Evolutionary conservation across 2,797 vertebrate species (phyloP).

Genomic region (Pipistrellus kuhlii): DNA sequence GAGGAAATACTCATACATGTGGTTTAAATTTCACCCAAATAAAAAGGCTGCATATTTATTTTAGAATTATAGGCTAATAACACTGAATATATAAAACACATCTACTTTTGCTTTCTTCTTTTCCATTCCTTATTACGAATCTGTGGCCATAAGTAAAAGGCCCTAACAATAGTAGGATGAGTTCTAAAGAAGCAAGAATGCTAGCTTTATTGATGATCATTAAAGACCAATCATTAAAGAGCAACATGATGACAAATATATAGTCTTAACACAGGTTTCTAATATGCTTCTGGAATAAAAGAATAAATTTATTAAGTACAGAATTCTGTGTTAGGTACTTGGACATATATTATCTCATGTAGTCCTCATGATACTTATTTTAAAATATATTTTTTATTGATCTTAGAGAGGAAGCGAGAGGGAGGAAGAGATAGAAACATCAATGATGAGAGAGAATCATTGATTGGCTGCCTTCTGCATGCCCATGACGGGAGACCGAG

Average conservation of each 20-base stretch:
- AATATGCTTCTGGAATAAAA: background rate
- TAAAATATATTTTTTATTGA: too few relatives aligned
- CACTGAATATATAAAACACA: slow-evolving; percentile 37
- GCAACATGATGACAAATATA: background rate
- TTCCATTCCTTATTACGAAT: background rate
- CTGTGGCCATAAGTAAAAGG: background rate
- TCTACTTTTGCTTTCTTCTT: slow-evolving; percentile 24
- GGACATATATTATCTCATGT: background rate
- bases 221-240: background rate
- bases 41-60: slow-evolving; percentile 33
- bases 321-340: background rate
- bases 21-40: slow-evolving; percentile 57
- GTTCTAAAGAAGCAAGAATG: background rate
- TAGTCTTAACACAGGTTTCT: background rate
- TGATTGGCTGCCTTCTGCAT: too few relatives aligned
- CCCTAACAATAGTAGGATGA: background rate
- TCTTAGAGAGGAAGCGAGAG: too few relatives aligned
- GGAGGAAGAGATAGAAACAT: too few relatives aligned
- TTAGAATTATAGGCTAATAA: background rate
- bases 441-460: too few relatives aligned
- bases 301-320: background rate
- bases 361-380: background rate
- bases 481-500: too few relatives aligned
- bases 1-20: background rate
- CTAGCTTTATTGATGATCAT: background rate